phyloP scores from a whole-genome alignment of 2,797 vertebrate genomes.

The Ceyx erithaca region DNA sequence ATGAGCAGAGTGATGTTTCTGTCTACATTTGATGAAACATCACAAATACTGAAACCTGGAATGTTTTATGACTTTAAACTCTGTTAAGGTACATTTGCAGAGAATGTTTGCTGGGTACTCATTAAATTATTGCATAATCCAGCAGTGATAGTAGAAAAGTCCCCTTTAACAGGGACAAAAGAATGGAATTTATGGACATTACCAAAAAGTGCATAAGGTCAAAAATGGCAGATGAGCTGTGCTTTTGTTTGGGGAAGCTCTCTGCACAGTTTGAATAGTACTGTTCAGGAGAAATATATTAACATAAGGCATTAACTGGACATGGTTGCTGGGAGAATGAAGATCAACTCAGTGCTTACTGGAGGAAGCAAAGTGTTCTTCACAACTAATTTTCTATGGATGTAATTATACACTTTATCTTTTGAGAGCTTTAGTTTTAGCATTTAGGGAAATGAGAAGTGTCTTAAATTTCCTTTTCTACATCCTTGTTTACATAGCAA shows the following conservation, averaged over 20 bases:
- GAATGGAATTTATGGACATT: background rate
- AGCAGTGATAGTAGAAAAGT: background rate
- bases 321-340: background rate
- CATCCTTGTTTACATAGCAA: background rate
- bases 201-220: background rate
- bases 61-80: background rate
- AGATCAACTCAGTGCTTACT: rapidly evolving
- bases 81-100: rapidly evolving
- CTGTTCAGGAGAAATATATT: background rate
- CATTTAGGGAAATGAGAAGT: background rate
- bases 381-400: background rate
- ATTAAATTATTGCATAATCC: background rate
- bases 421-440: background rate
- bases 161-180: background rate
- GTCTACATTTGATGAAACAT: background rate
- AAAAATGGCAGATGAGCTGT: background rate
- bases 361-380: background rate
- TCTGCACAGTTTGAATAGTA: background rate
- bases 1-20: background rate
- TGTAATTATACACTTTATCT: background rate
- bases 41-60: background rate
- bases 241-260: background rate
- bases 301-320: background rate
- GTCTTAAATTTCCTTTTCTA: background rate
- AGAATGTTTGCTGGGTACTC: background rate